Base-by-base conservation (phyloP, 2,797 vertebrate genomes). In the Parauchenoglanis punctatus region DNA sequence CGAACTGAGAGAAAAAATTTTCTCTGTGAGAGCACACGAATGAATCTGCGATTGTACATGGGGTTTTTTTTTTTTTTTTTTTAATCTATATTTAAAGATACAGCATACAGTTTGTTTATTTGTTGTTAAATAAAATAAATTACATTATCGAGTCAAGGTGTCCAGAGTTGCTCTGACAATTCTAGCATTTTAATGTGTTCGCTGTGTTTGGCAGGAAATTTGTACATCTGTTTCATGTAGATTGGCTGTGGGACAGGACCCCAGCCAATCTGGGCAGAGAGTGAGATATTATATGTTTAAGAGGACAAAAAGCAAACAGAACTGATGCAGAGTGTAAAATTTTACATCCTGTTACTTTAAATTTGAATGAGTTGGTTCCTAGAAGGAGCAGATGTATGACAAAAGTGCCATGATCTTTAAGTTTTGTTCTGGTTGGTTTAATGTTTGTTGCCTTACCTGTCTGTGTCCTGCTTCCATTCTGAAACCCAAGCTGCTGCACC, bases 401-500 rank as follows among this genome's bases (percentile, higher is more conserved):
- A 83, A 46, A 65, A 31, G 44, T 31, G 7, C 3, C 17, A 13
- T 12, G 11, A 35, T 23, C 1, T 63, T 81, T 17, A 63, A 40
- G 2, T 4, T 68, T 65, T n/a, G 13, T 46, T 54, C 12, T 85
- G 25, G 20, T 17, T 7, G 67, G 11, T 23, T n/a, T 85, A 13
- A 76, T 52, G 28, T 76, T 58, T 80, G 18, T 80, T 35, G 5
- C 18, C 18, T 75, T 15, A 31, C 4, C 15, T 82, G 3, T 72
- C 20, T 80, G n/a, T 65, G 25, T 68, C 63, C 20, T 83, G 61
- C 61, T 68, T 85, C 20, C n/a, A 25, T 70, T 82, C 23, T 84
- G 7, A 83, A 78, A 85, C 86, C 46, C 1, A 91, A 99, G 99
- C 99, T 85, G 96, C 97, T 82, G 97, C 98, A 86, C 97, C 97